phyloP scores from a whole-genome alignment of 2,113 vertebrate genomes.

The Herpetotheres cachinnans region DNA sequence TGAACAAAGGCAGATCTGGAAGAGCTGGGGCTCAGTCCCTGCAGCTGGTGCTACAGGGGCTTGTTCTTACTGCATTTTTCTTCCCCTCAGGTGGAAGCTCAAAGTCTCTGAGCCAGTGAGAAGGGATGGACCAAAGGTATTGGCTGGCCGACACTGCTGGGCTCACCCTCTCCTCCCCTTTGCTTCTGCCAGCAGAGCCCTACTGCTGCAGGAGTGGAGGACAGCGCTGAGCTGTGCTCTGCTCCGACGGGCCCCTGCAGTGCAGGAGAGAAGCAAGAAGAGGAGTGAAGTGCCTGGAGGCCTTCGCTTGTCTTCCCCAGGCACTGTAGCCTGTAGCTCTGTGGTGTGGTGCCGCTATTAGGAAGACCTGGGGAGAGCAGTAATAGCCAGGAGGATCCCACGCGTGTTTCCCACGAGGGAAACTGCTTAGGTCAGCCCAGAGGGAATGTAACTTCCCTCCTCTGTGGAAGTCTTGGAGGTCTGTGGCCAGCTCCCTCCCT shows the following conservation, averaged over 20 bases:
- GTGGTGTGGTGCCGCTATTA: not conserved
- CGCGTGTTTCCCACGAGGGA: not conserved
- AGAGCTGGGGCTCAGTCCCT: not conserved
- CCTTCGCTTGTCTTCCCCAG: not conserved
- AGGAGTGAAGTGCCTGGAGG: slow-evolving; percentile 31
- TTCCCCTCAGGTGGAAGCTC: slow-evolving; percentile 80
- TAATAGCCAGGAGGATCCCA: slow-evolving; percentile 11
- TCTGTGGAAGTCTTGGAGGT: not conserved
- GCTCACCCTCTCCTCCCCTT: slow-evolving; percentile 49
- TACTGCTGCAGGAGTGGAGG: not conserved
- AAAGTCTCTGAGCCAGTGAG: slow-evolving; percentile 87
- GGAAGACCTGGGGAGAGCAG: not conserved
- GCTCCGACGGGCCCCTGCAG: not conserved
- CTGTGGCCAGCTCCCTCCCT: not conserved
- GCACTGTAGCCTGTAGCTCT: not conserved
- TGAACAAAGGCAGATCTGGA: not conserved
- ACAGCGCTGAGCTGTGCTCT: not conserved
- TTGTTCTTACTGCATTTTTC: not conserved
- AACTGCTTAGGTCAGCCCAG: not conserved
- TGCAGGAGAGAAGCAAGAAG: not conserved
- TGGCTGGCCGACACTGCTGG: not conserved
- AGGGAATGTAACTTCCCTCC: not conserved
- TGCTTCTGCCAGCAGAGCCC: not conserved
- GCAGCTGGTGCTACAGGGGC: not conserved
- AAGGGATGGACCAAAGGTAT: slow-evolving; percentile 94